phyloP scores from a whole-genome alignment of 2,888 invertebrate genomes.

The Alloplasta piceator region DNA sequence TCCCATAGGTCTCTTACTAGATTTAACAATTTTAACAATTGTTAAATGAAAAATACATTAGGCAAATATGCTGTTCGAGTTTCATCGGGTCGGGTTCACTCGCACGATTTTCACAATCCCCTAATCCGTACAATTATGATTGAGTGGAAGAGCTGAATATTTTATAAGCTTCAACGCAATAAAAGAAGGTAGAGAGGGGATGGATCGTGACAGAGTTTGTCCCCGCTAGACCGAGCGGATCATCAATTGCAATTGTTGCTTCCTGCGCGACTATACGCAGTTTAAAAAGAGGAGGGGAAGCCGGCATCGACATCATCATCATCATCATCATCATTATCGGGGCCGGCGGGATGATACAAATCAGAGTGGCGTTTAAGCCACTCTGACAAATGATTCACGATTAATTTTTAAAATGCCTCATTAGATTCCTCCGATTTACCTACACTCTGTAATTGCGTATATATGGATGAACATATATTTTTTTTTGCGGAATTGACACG shows the following conservation, averaged over 20 bases:
- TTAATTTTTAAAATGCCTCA: no score
- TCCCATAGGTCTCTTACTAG: no score
- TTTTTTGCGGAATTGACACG: not conserved
- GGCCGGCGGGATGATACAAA: not conserved
- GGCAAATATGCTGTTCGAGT: no score
- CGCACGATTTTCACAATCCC: slow-evolving; percentile 33
- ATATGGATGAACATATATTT: not conserved
- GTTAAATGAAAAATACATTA: no score
- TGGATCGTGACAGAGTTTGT: slow-evolving; percentile 30
- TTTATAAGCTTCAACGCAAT: slow-evolving; percentile 37
- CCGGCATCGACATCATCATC: slow-evolving; percentile 12
- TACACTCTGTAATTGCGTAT: no score
- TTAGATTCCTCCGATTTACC: no score
- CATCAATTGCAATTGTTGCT: slow-evolving; percentile 82
- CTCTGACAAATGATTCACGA: no score
- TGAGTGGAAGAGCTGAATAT: slow-evolving; percentile 3
- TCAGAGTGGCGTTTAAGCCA: no score
- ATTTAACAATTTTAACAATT: no score
- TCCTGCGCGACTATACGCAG: slow-evolving; percentile 74
- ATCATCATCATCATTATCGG: slow-evolving; percentile 19
- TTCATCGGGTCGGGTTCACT: slow-evolving; percentile 1
- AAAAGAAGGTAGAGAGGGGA: slow-evolving; percentile 26
- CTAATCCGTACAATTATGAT: slow-evolving; percentile 25
- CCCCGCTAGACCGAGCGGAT: slow-evolving; percentile 68
- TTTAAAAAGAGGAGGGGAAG: slow-evolving; percentile 60